Evolutionary conservation across 2,888 invertebrate genomes (phyloP).

Genomic region (Tenthredo distinguenda): DNA sequence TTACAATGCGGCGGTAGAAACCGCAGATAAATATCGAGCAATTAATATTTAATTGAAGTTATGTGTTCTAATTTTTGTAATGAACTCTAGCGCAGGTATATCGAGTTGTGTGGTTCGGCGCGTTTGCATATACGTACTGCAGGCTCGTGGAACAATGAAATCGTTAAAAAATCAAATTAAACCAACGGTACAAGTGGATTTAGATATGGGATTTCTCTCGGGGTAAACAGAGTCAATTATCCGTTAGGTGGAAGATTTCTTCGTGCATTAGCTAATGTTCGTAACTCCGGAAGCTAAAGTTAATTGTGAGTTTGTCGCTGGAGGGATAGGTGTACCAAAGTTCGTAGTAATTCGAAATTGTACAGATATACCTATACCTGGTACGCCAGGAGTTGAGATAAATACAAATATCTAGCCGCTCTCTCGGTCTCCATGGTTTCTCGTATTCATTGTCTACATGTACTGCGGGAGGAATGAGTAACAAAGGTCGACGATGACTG

Average conservation of each 20-base stretch:
- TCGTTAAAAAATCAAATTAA: background rate
- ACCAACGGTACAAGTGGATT: background rate
- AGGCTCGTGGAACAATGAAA: background rate
- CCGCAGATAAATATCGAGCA: background rate
- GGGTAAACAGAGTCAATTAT: background rate
- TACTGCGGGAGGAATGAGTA: background rate
- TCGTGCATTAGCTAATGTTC: background rate
- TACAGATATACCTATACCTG: background rate
- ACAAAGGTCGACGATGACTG: constrained; percentile 9
- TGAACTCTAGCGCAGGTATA: background rate
- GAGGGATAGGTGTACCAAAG: background rate
- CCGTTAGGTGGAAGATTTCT: background rate
- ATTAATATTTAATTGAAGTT: constrained; percentile 21
- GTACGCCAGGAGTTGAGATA: background rate
- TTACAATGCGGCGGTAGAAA: background rate
- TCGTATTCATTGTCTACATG: background rate
- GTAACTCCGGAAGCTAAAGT: background rate
- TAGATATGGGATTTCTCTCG: background rate
- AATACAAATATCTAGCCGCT: background rate
- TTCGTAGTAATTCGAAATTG: background rate
- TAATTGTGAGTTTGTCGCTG: constrained; percentile 16
- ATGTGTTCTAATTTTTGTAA: constrained; percentile 15
- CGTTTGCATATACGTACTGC: background rate
- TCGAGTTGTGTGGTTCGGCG: background rate
- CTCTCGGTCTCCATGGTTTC: constrained; percentile 20